Conservation (phyloP, 2,113 vertebrate species). For the Onychorhynchus coronatus region DNA sequence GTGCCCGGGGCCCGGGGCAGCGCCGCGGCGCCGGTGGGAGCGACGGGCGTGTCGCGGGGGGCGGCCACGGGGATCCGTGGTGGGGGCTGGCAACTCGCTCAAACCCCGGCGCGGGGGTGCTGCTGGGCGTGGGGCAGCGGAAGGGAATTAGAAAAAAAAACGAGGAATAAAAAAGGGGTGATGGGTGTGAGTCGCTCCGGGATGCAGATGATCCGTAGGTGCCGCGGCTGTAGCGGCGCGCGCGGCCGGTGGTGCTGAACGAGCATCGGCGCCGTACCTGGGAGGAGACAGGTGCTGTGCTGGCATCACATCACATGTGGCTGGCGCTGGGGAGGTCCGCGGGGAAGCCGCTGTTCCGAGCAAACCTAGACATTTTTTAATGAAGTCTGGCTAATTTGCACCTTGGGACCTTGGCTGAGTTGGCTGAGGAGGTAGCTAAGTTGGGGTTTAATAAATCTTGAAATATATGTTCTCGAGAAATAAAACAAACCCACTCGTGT, state of each 20-base stretch:
- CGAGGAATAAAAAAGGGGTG: too few species aligned
- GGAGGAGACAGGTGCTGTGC: fast-evolving
- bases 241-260: fast-evolving
- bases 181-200: background rate
- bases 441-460: background rate
- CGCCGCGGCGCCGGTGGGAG: too few species aligned
- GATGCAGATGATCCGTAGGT: fast-evolving
- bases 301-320: background rate
- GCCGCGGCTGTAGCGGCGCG: fast-evolving
- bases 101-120: fast-evolving
- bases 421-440: background rate
- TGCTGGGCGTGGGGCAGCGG: background rate
- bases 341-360: background rate
- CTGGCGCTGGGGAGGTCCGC: fast-evolving
- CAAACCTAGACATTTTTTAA: background rate
- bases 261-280: background rate
- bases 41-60: fast-evolving
- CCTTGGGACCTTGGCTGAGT: background rate
- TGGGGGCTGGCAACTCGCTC: fast-evolving
- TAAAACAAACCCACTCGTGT: background rate
- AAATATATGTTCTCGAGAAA: background rate
- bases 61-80: fast-evolving
- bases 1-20: fast-evolving
- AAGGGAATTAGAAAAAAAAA: fast-evolving
- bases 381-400: background rate